A percentile compares a stretch with the other conserved stretches of the same genome.
Conservation (phyloP, 2,888 invertebrate species). For the Plagiodera versicolora region DNA sequence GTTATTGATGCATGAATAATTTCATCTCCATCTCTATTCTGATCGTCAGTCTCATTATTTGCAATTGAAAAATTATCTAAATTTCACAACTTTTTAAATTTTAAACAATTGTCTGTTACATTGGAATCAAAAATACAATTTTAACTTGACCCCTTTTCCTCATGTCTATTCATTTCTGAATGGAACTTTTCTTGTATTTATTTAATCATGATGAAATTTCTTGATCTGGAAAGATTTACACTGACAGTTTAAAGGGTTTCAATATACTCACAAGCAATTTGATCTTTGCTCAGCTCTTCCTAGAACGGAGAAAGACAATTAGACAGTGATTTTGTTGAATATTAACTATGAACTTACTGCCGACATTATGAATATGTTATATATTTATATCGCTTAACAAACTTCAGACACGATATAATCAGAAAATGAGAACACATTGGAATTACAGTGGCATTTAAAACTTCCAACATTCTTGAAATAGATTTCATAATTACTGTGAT, state of each 20-base stretch:
- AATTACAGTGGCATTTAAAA: slow-evolving; percentile 26
- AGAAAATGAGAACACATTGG: neutral
- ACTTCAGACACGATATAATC: neutral
- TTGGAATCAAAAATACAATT: too few relatives aligned
- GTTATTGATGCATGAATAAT: too few relatives aligned
- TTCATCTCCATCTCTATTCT: too few relatives aligned
- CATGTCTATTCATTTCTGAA: too few relatives aligned
- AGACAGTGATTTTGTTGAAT: neutral
- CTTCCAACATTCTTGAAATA: slow-evolving; percentile 35
- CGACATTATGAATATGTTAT: neutral
- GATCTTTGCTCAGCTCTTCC: slow-evolving; percentile 79
- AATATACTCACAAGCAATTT: slow-evolving; percentile 70
- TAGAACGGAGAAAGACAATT: slow-evolving; percentile 53
- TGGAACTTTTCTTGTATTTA: too few relatives aligned
- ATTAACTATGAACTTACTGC: neutral
- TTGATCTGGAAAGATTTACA: too few relatives aligned
- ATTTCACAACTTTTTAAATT: too few relatives aligned
- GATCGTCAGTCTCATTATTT: too few relatives aligned
- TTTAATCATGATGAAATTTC: too few relatives aligned
- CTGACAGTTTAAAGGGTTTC: neutral
- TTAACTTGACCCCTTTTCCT: too few relatives aligned
- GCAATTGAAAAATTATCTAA: too few relatives aligned
- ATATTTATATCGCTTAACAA: neutral
- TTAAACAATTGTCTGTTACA: too few relatives aligned
- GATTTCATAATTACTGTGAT: slow-evolving; percentile 11